These are phyloP conservation scores for Odontophorus gujanensis DNA, from an alignment of 2,113 vertebrate species.

Conservation along the genomic window DNA sequence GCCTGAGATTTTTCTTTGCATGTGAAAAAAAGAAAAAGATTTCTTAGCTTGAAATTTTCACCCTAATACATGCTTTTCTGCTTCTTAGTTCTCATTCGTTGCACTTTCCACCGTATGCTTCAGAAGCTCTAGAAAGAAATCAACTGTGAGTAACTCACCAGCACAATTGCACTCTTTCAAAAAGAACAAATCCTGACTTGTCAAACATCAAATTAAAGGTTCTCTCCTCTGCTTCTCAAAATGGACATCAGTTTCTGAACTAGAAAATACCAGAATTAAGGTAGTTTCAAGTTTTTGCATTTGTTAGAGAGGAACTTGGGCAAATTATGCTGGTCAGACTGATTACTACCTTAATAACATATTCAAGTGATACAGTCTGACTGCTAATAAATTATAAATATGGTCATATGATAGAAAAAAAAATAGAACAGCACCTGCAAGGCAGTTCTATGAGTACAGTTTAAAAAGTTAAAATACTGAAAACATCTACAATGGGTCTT, in stretches of 20 bases:
- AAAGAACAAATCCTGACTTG: conserved; percentile 19
- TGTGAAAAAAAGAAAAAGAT: conserved; percentile 41
- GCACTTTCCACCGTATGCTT: conserved; percentile 52
- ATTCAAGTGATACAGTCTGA: not conserved
- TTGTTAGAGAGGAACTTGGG: not conserved
- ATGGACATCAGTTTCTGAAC: conserved; percentile 17
- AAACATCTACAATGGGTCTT: not conserved
- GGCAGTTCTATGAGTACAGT: not conserved
- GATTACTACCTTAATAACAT: not conserved
- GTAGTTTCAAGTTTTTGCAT: not conserved
- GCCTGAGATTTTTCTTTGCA: conserved; percentile 70
- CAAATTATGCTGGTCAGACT: not conserved
- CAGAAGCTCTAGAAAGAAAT: conserved; percentile 50
- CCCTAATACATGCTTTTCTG: conserved; percentile 3
- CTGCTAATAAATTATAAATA: not conserved
- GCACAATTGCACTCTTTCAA: conserved; percentile 21
- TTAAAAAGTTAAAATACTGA: conserved; percentile 27
- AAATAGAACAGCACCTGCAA: not conserved
- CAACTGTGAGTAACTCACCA: conserved; percentile 17
- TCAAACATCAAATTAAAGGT: not conserved
- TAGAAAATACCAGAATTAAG: conserved; percentile 27
- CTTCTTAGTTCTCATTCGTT: conserved; percentile 56
- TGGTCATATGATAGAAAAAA: not conserved
- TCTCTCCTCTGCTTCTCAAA: not conserved
- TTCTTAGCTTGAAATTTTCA: conserved; percentile 33